These are phyloP conservation scores for Yponomeuta sedellus DNA, from an alignment of 2,888 invertebrate genomes.

Conservation along the genomic window DNA sequence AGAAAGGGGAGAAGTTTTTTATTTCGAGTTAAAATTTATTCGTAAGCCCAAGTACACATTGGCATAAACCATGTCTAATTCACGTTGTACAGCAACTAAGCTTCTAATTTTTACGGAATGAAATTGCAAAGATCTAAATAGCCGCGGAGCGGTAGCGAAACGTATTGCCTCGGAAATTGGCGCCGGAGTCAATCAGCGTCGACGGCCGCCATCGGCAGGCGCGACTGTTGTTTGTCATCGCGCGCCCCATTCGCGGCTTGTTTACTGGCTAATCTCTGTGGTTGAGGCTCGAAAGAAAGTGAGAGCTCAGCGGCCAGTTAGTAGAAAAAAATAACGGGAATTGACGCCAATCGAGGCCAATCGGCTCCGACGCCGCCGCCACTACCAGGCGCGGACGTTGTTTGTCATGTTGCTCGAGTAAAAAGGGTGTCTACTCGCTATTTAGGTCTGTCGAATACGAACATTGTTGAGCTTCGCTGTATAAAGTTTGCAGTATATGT, in stretches of 20 bases:
- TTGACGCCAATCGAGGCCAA: no score
- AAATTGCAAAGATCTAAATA: neutral
- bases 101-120: neutral
- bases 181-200: neutral
- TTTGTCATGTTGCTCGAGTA: no score
- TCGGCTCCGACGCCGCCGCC: no score
- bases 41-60: no score
- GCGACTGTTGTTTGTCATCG: neutral
- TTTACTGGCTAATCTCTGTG: neutral
- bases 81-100: neutral
- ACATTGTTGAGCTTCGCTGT: no score
- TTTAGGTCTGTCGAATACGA: no score
- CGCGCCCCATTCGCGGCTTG: neutral
- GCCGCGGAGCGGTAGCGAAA: neutral
- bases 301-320: neutral
- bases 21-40: no score
- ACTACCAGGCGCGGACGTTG: no score
- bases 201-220: neutral
- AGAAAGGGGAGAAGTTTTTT: no score
- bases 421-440: no score
- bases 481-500: no score
- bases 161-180: constrained; percentile 1
- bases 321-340: no score
- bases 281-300: neutral
- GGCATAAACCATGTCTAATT: neutral